A percentile compares a stretch with the other conserved stretches of the same genome.
phyloP scores from a whole-genome alignment of 1,140 invertebrate genomes.

The Neocloeon triangulifer region DNA sequence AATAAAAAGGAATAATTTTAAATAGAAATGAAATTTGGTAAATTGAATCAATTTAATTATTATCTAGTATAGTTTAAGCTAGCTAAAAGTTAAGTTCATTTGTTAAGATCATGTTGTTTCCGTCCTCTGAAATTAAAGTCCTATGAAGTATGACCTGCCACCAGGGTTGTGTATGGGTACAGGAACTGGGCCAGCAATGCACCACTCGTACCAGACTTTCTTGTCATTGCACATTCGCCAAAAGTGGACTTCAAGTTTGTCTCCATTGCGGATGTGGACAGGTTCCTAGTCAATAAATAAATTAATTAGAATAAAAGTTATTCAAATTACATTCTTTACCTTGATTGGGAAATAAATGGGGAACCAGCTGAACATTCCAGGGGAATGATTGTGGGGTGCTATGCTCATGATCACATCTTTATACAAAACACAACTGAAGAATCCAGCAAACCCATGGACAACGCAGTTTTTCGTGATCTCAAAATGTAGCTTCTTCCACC shows the following conservation, averaged over 20 bases:
- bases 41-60: too few species aligned
- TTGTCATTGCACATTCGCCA: slow-evolving; percentile 56
- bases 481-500: slow-evolving; percentile 48
- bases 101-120: too few species aligned
- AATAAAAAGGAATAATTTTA: too few species aligned
- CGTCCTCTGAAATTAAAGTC: too few species aligned
- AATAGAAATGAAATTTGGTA: too few species aligned
- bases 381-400: slow-evolving; percentile 63
- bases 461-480: slow-evolving; percentile 44
- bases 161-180: slow-evolving; percentile 55
- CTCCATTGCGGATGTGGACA: slow-evolving; percentile 40
- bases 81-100: too few species aligned
- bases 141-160: slow-evolving; percentile 52
- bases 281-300: slow-evolving; percentile 35
- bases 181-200: slow-evolving; percentile 38
- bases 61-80: too few species aligned
- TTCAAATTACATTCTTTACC: slow-evolving; percentile 21
- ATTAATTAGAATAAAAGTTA: too few species aligned
- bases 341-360: slow-evolving; percentile 81
- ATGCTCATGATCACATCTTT: slow-evolving; percentile 73
- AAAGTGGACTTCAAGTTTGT: slow-evolving; percentile 57
- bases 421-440: slow-evolving; percentile 76
- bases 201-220: slow-evolving; percentile 96
- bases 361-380: slow-evolving; percentile 93
- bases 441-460: slow-evolving; percentile 84